Evolutionary conservation across 2,888 invertebrate species (phyloP).

Genomic region (Acrocera orbiculus): DNA sequence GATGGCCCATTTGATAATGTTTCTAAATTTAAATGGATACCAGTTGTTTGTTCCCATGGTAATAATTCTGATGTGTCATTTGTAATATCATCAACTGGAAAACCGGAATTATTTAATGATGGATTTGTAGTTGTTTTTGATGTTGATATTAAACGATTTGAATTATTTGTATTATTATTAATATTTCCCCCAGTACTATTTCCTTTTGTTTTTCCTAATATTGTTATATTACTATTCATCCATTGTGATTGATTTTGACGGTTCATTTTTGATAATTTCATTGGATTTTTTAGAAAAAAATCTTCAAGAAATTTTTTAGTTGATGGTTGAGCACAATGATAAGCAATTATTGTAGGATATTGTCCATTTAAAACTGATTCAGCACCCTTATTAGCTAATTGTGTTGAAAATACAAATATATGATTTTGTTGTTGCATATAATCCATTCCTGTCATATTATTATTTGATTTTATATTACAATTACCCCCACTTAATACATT

Average conservation of each 20-base stretch:
- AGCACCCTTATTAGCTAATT: slow-evolving; percentile 86
- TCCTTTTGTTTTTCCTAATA: slow-evolving; percentile 36
- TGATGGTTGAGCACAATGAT: slow-evolving; percentile 87
- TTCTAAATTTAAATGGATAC: slow-evolving; percentile 17
- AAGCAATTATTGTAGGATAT: slow-evolving; percentile 81
- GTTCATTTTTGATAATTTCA: slow-evolving; percentile 74
- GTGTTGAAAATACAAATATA: slow-evolving; percentile 92
- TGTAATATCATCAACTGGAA: slow-evolving; percentile 29
- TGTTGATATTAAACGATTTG: slow-evolving; percentile 6
- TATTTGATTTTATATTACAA: too few relatives aligned
- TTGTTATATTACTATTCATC: slow-evolving; percentile 58
- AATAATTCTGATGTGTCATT: slow-evolving; percentile 26
- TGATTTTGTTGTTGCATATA: slow-evolving; percentile 94
- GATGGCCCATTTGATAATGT: slow-evolving; percentile 12
- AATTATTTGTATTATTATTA: slow-evolving; percentile 1
- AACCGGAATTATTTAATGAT: slow-evolving; percentile 6
- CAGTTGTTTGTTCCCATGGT: slow-evolving; percentile 34
- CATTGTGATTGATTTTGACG: slow-evolving; percentile 59
- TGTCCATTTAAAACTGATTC: slow-evolving; percentile 80
- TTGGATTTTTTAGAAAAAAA: slow-evolving; percentile 63
- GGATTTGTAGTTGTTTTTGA: slow-evolving; percentile 7
- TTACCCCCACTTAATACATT: slow-evolving; percentile 3
- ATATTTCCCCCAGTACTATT: background rate
- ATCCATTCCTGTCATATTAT: slow-evolving; percentile 21
- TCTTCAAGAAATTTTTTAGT: slow-evolving; percentile 83